Evolutionary conservation across 2,888 invertebrate genomes (phyloP), one percentile per base, ranked within the genome.

Genomic region (Proisotoma minuta): DNA sequence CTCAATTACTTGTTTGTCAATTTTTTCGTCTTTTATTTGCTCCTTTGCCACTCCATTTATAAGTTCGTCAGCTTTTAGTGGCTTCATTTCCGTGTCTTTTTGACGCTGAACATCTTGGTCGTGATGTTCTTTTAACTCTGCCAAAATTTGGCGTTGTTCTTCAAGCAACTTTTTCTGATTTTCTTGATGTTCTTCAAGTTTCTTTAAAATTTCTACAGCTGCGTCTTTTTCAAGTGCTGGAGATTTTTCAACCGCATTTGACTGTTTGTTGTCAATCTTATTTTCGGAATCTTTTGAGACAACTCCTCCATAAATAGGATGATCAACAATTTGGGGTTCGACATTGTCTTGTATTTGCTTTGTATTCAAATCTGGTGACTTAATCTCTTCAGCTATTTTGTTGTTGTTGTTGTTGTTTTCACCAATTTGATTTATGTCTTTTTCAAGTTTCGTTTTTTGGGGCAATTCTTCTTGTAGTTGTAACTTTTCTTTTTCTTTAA

Each of bases 101-200:
- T 65, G 40, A 40, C 28, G 58, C 3, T 65, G 53, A 0, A 67
- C 64, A 50, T 73, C 71, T 10, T 72, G 65, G 26, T 74, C 74
- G 50, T 75, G 74, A 63, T 83, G 82, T 68, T 83, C 81, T 60
- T 83, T 81, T 23, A 86, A 78, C 75, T 85, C 83, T 66, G 83
- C 79, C 50, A 86, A 75, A 62, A 86, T 80, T 75, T 84, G 81
- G 71, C 85, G 84, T 73, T 87, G 85, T 75, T 87, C 84, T 71
- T 85, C 82, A 29, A 87, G 80, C 65, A 88, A 77, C 76, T 86
- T 82, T 73, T 84, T 82, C 74, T 87, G 85, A 75, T 85, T 85
- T 75, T 84, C 81, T 61, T 85, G 84, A 69, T 87, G 85, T 75
- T 85, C 83, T 76, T 86, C 84, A 22, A 88, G 80, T 20, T 84